Conservation (phyloP, 2,797 vertebrate genomes). For the Heteromormyrus szaboi region DNA sequence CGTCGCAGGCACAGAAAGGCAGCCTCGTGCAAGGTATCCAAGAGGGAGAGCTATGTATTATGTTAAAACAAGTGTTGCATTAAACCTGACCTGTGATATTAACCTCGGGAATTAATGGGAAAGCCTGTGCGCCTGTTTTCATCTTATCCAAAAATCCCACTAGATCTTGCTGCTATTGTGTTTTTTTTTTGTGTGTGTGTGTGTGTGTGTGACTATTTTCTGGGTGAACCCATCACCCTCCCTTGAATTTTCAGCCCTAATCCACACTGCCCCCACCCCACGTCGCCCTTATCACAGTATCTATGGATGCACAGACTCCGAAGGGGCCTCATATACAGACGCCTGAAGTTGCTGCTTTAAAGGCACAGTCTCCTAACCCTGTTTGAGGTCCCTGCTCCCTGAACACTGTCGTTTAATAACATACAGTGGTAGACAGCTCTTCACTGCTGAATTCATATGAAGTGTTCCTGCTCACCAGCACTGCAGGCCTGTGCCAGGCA, state of each 20-base stretch:
- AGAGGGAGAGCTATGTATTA: neutral
- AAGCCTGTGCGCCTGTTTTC: neutral
- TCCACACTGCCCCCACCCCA: neutral
- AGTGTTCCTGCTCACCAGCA: neutral
- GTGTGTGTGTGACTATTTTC: neutral
- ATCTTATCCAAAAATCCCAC: neutral
- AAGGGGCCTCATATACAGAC: neutral
- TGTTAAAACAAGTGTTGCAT: neutral
- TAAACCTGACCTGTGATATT: conserved; percentile 4
- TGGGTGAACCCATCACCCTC: neutral
- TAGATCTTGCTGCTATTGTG: neutral
- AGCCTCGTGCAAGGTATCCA: neutral
- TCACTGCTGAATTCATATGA: neutral
- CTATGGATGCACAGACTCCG: neutral
- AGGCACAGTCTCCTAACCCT: neutral
- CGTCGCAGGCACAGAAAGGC: neutral
- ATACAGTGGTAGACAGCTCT: neutral
- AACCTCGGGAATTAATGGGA: neutral
- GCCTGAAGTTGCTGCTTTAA: neutral
- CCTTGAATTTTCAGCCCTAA: neutral
- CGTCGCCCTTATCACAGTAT: neutral
- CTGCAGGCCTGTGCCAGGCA: neutral
- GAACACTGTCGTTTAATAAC: neutral
- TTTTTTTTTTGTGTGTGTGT: neutral
- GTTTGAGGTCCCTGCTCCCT: neutral